A percentile compares a stretch with the other conserved stretches of the same genome.
Evolutionary conservation across 1,140 invertebrate genomes (phyloP).

Genomic region (Lethocerus indicus): DNA sequence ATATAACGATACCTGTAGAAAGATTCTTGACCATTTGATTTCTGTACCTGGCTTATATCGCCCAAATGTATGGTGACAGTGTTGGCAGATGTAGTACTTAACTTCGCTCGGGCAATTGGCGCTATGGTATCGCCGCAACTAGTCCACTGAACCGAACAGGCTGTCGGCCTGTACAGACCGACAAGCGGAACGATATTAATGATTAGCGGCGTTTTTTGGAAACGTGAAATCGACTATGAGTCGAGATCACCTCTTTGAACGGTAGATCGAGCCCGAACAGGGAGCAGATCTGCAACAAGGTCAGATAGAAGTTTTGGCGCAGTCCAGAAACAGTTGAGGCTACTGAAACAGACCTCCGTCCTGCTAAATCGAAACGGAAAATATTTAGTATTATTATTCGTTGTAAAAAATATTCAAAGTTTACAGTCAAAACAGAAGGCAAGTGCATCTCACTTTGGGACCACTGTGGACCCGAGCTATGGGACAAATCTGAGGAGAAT

Average conservation of each 20-base stretch:
- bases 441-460: no score
- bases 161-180: slow-evolving; percentile 6
- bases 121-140: background rate
- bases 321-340: slow-evolving; percentile 52
- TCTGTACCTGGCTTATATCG: slow-evolving; percentile 66
- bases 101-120: slow-evolving; percentile 38
- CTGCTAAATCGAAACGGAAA: no score
- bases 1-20: slow-evolving; percentile 42
- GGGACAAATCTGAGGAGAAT: no score
- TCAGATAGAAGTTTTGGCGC: slow-evolving; percentile 72
- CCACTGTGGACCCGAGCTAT: no score
- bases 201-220: no score
- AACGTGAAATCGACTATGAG: background rate
- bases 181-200: background rate
- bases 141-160: slow-evolving; percentile 7
- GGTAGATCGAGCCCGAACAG: slow-evolving; percentile 65
- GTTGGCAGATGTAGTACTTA: slow-evolving; percentile 71
- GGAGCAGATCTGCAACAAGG: slow-evolving; percentile 61
- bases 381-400: no score
- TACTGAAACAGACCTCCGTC: no score
- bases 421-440: no score
- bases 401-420: no score
- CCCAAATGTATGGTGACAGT: slow-evolving; percentile 75
- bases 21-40: slow-evolving; percentile 60
- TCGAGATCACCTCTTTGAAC: slow-evolving; percentile 36